Evolutionary conservation across 1,140 invertebrate species (phyloP), one percentile per base, ranked within the genome.

Genomic region (Spodoptera litura): DNA sequence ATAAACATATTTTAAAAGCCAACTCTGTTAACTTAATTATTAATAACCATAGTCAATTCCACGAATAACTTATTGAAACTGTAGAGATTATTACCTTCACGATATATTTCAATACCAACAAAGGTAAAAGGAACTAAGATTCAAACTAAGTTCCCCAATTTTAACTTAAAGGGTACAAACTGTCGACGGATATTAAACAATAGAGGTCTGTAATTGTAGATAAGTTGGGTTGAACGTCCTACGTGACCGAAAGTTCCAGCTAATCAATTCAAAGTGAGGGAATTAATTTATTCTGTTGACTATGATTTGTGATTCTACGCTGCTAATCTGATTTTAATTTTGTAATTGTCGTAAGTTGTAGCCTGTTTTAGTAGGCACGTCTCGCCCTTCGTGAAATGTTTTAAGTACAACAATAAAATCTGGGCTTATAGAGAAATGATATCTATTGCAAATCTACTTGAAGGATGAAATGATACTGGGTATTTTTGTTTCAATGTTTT

Each of bases 231-330:
- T 27, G 64, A 68, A 53, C 38, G 71, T 44, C 59, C 15, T 25
- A 73, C 56, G 71, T 73, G 71, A 73, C 71, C 20, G 11, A 59
- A 68, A 61, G 15, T 73, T 59, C 12, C 15, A 49, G 55, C 44
- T 59, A 49, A 49, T 49, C 35, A 73, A 44, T 73, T 61, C 35
- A 49, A 59, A 56, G 52, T 11, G 6, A 27, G 27, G 68, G 52
- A 53, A 71, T 71, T 71, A 71, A 71, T 71, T 71, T 71, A 55
- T 66, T 6, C 68, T 55, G 52, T 55, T 31, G 52, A 52, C 64
- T 13, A 52, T 68, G 64, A 68, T 68, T 68, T 68, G 64, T 68
- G n/a, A 49, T 64, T 64, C 9, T 1, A 3, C 61, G 35, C 4
- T 44, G 38, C 38, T 64, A 64, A 64, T 64, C 61, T 64, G 61